These are phyloP conservation scores for Oryzias javanicus DNA, from an alignment of 2,113 vertebrate species.

Conservation along the genomic window DNA sequence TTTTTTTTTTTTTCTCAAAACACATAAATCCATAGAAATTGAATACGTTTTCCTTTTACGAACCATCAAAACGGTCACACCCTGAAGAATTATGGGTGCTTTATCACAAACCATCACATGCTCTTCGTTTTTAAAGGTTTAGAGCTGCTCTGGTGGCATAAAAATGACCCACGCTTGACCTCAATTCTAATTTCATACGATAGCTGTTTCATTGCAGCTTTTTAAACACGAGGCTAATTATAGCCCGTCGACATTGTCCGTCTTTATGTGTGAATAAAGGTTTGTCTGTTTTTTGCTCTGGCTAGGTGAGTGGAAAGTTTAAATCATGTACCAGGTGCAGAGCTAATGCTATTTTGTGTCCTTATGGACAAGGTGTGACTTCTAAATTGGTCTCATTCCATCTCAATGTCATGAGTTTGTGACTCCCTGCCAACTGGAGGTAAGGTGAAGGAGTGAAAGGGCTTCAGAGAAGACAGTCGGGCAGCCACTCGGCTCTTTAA, in stretches of 20 bases:
- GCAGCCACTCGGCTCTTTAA: neutral
- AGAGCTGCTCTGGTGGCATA: no score
- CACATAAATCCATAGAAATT: neutral
- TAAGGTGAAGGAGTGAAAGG: conserved; percentile 42
- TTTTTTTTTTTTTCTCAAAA: neutral
- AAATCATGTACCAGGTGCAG: neutral
- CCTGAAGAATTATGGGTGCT: no score
- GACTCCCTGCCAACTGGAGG: conserved; percentile 36
- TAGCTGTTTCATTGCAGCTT: no score
- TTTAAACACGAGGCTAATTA: conserved; percentile 22
- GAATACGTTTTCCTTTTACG: no score
- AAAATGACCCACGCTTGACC: no score
- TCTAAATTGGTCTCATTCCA: conserved; percentile 63
- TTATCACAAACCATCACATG: no score
- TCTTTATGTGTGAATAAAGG: conserved; percentile 6
- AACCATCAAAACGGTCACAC: no score
- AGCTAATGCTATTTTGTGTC: neutral
- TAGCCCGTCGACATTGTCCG: conserved; percentile 9
- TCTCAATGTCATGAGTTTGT: conserved; percentile 51
- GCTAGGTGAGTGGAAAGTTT: conserved; percentile 30
- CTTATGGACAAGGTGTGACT: conserved; percentile 10
- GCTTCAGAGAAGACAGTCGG: neutral
- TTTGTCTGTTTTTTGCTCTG: conserved; percentile 16
- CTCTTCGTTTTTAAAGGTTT: no score
- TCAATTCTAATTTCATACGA: no score